Conservation (phyloP, 2,113 vertebrate genomes). For the Prionailurus bengalensis region DNA sequence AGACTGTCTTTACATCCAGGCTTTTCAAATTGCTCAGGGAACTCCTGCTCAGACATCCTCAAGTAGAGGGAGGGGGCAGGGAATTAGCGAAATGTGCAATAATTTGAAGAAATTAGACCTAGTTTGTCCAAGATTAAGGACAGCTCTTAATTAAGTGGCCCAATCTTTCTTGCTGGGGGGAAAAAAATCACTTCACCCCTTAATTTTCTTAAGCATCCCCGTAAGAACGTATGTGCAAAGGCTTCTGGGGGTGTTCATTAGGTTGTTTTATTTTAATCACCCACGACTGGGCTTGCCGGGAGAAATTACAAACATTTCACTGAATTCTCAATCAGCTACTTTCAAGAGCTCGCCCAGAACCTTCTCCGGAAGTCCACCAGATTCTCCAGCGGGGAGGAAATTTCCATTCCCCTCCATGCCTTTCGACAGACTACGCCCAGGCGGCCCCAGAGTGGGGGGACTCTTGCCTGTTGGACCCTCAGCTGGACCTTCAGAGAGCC, state of each 20-base stretch:
- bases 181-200: slow-evolving; percentile 36
- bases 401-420: background rate
- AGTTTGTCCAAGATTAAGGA: slow-evolving; percentile 70
- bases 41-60: background rate
- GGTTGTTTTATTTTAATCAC: slow-evolving; percentile 62
- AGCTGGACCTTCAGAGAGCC: background rate
- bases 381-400: background rate
- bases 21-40: background rate
- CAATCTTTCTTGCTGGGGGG: slow-evolving; percentile 54
- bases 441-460: background rate
- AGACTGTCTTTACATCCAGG: background rate
- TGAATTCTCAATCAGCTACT: slow-evolving; percentile 51
- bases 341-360: background rate
- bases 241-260: slow-evolving; percentile 57
- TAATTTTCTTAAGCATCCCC: slow-evolving; percentile 54
- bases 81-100: slow-evolving; percentile 50
- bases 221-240: background rate
- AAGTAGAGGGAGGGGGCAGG: background rate
- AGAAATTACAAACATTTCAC: background rate
- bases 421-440: no score
- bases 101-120: slow-evolving; percentile 69
- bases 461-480: background rate
- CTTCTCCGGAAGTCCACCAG: background rate
- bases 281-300: background rate
- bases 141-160: slow-evolving; percentile 63